Evolutionary conservation across 2,113 vertebrate genomes (phyloP).

Genomic region (Tachuris rubrigastra): DNA sequence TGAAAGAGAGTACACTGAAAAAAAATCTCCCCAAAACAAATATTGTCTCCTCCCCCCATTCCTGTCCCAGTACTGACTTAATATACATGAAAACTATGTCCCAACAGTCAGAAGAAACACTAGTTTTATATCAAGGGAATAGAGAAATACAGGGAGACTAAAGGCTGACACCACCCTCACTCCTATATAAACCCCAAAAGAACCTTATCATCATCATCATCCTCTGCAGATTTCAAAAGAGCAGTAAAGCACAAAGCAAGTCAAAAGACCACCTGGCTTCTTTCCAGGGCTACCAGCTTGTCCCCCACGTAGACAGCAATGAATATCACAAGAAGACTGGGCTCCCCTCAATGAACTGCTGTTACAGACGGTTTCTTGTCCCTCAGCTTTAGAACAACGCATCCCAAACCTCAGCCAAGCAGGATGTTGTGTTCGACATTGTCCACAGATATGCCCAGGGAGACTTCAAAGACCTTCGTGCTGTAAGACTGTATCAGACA

Average conservation of each 20-base stretch:
- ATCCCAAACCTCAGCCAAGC: not conserved
- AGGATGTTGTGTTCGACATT: not conserved
- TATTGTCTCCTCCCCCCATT: not conserved
- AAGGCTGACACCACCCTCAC: not conserved
- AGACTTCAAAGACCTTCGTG: not conserved
- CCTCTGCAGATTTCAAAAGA: not conserved
- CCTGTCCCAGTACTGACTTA: not conserved
- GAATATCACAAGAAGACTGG: not conserved
- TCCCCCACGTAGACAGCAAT: not conserved
- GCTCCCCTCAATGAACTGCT: not conserved
- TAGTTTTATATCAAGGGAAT: not conserved
- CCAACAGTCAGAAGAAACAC: not conserved
- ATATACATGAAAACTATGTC: not conserved
- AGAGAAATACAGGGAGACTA: not conserved
- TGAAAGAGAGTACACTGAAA: not conserved
- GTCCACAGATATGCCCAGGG: not conserved
- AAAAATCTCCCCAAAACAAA: not conserved
- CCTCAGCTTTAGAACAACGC: not conserved
- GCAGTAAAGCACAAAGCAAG: not conserved
- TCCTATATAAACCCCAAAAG: not conserved
- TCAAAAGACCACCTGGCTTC: not conserved
- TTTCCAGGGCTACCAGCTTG: not conserved
- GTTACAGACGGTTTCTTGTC: not conserved
- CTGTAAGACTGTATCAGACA: not conserved
- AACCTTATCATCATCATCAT: not conserved